phyloP scores from a whole-genome alignment of 2,888 invertebrate genomes.

The Tetranychus piercei region DNA sequence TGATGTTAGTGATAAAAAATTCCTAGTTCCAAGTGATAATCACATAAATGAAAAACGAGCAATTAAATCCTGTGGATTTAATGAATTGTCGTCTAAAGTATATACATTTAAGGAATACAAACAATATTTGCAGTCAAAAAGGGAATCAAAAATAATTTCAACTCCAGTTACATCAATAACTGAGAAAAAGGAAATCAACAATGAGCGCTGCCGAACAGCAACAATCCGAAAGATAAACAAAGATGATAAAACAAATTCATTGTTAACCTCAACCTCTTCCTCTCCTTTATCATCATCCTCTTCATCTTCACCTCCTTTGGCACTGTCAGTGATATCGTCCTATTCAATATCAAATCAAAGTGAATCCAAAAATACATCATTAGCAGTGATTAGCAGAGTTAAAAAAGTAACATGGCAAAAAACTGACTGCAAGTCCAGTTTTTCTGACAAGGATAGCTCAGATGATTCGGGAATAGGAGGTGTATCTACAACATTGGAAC shows the following conservation, averaged over 20 bases:
- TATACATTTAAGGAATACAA: slow-evolving; percentile 7
- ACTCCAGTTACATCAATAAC: neutral
- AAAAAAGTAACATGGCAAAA: neutral
- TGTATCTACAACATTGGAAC: neutral
- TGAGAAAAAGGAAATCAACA: neutral
- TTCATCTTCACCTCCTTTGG: neutral
- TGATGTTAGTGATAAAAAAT: neutral
- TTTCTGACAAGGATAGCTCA: neutral
- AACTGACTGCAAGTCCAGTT: neutral
- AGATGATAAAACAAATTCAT: neutral
- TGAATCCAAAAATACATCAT: neutral
- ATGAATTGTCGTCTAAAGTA: neutral
- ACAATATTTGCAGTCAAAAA: slow-evolving; percentile 1
- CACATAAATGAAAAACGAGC: neutral
- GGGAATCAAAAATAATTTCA: neutral
- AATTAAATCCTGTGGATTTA: too few species aligned
- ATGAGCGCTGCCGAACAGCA: neutral
- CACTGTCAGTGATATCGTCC: neutral
- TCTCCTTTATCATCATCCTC: neutral
- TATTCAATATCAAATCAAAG: neutral
- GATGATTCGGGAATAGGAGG: neutral
- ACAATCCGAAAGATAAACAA: neutral
- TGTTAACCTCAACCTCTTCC: neutral
- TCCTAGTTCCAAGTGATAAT: neutral
- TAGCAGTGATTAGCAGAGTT: neutral